These are phyloP conservation scores for Prunella strophiata DNA, from an alignment of 2,797 vertebrate species.

Conservation along the genomic window DNA sequence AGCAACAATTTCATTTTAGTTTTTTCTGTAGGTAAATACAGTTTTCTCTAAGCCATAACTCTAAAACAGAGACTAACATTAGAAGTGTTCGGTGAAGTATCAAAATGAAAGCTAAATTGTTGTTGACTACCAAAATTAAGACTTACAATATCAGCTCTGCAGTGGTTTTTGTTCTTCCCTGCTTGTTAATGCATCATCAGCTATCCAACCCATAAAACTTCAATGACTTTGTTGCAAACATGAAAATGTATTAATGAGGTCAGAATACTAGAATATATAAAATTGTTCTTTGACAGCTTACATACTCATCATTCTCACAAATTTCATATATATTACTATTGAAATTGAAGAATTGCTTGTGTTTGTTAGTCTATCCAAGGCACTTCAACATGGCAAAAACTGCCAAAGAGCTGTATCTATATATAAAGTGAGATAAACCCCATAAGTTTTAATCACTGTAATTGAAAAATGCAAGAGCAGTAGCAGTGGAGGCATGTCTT, in stretches of 20 bases:
- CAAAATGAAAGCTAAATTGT: not conserved
- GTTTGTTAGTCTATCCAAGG: not conserved
- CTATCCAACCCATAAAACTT: not conserved
- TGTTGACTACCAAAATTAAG: not conserved
- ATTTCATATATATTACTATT: not conserved
- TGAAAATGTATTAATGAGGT: not conserved
- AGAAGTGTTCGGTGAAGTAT: not conserved
- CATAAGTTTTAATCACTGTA: not conserved
- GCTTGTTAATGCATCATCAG: not conserved
- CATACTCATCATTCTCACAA: not conserved
- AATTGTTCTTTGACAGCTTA: not conserved
- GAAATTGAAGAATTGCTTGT: not conserved
- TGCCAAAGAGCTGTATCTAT: not conserved
- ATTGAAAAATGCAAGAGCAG: not conserved
- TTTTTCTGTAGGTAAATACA: not conserved
- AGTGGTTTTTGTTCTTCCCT: not conserved
- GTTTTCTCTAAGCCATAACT: not conserved
- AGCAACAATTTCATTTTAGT: not conserved
- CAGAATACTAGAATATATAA: not conserved
- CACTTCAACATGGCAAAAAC: not conserved
- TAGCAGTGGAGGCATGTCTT: not conserved
- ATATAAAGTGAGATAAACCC: not conserved
- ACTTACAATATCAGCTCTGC: accelerated
- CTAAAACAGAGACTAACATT: not conserved
- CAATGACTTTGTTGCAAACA: accelerated